Base-by-base conservation (phyloP, 2,113 vertebrate species). In the Henicopernis longicauda region DNA sequence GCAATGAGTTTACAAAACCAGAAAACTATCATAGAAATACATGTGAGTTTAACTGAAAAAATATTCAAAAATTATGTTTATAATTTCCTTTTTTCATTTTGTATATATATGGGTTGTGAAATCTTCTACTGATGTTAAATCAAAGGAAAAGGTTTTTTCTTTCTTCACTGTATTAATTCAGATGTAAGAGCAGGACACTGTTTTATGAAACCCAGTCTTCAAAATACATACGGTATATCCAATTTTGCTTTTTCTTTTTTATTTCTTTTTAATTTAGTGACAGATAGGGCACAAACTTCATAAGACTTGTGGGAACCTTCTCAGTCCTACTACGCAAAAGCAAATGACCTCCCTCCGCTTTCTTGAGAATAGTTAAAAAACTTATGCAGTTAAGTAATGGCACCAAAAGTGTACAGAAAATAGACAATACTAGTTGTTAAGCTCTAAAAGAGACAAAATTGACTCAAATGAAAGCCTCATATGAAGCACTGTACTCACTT, bases 331-430 rank as follows among this genome's bases (percentile, higher is more conserved):
- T n/a, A 50, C 18, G 42, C 9, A 52, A 23, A 82, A 49, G 6
- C 1, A 81, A 65, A 65, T 47, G 0, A 31, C 14, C 9, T 86
- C 9, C 3, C 8, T 66, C 7, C 7, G 0, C 3, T 78, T 78
- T 70, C 17, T 71, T 90, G 10, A 40, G 11, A 76, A 89, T 6
- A 29, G 14, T 57, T 58, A 27, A 40, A 86, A 79, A 55, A 23
- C 0, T 2, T 38, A 2, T 32, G 15, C 16, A 61, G 29, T 47
- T 85, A 69, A 63, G 29, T 81, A 87, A 47, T 42, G 23, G 2
- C 18, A 49, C 34, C 13, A 27, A 13, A 69, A 81, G 61, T 36
- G 86, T 13, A 69, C 18, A 79, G 34, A 82, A 78, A 87, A 52
- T 16, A 67, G 19, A 38, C 38, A 85, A 32, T n/a, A 45, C 6